Percentiles rank a stretch among this genome's conserved stretches.
phyloP scores from a whole-genome alignment of 2,113 vertebrate genomes.

The Ailurus styani region DNA sequence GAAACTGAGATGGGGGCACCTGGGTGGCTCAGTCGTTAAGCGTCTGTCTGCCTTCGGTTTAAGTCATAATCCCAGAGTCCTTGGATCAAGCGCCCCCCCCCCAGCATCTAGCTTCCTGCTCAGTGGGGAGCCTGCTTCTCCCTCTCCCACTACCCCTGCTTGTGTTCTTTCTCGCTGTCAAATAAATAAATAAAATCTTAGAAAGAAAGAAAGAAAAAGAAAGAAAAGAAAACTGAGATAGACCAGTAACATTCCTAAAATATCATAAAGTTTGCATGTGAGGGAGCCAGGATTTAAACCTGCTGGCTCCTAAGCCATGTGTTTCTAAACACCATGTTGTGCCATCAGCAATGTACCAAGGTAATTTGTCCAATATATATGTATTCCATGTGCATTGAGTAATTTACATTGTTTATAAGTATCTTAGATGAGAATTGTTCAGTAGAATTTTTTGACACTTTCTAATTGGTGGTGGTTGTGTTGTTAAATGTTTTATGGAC shows the following conservation, averaged over 20 bases:
- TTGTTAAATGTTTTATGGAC: constrained; percentile 6
- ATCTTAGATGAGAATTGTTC: neutral
- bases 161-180: too few relatives aligned
- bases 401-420: neutral
- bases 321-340: neutral
- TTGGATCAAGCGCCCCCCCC: too few relatives aligned
- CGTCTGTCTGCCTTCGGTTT: too few relatives aligned
- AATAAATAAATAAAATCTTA: too few relatives aligned
- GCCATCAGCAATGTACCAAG: neutral
- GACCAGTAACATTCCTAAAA: neutral
- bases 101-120: too few relatives aligned
- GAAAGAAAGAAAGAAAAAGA: too few relatives aligned
- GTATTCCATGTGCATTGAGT: neutral
- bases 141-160: too few relatives aligned
- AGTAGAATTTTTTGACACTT: neutral
- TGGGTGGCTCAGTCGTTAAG: too few relatives aligned
- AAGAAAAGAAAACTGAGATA: neutral
- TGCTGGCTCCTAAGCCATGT: neutral
- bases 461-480: neutral
- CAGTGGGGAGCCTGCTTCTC: too few relatives aligned
- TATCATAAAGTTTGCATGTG: neutral
- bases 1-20: neutral
- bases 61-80: too few relatives aligned
- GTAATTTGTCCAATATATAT: neutral
- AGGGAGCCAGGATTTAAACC: neutral